Evolutionary conservation across 2,888 invertebrate species (phyloP), one percentile per base, ranked within the genome.

Genomic region (Calliopum simillimum): DNA sequence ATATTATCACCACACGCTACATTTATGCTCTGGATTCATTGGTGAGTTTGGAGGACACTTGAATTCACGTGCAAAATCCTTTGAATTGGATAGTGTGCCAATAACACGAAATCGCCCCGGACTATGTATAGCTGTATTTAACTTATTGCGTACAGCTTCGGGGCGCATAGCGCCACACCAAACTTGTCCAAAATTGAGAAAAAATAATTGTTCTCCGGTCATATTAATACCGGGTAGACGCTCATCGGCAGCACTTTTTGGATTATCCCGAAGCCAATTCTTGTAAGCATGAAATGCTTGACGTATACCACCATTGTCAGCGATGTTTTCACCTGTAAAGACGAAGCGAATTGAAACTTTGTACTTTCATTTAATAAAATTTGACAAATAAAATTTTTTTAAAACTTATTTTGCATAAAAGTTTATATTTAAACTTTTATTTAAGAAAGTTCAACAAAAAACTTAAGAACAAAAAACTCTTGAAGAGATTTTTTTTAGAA

Each of bases 261-360:
- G 91, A 79, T 94, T 89, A 14, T 87, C 84, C 51, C 85, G 83
- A 13, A 94, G 86, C 93, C 95, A 96, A 75, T 91, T 90, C 75
- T 92, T 88, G 84, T 96, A 97, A 1, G 96, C 96, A 82, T 93
- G 88, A 77, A 94, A 98, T 0, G 97, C 94, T 85, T 97, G 95
- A 80, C 97, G 96, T 66, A 98, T 90, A 0, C 98, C 98, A 0
- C 98, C 98, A 82, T 98, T 98, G 83, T 98, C 98, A 0, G 98
- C 98, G 79, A 98, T 98, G 82, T 98, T 98, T 86, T 98, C 98
- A 61, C 83, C 83, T 83, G 59, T n/a, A 23, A 23, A n/a, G 64
- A 58, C 14, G 3, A 59, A 21, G 53, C 8, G 3, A 59, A 16
- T 19, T 4, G 44, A 43, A 44, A 64, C 23, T 23, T 33, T 8